These are phyloP conservation scores for Stenodema calcarata DNA, from an alignment of 2,888 invertebrate genomes.

Conservation along the genomic window DNA sequence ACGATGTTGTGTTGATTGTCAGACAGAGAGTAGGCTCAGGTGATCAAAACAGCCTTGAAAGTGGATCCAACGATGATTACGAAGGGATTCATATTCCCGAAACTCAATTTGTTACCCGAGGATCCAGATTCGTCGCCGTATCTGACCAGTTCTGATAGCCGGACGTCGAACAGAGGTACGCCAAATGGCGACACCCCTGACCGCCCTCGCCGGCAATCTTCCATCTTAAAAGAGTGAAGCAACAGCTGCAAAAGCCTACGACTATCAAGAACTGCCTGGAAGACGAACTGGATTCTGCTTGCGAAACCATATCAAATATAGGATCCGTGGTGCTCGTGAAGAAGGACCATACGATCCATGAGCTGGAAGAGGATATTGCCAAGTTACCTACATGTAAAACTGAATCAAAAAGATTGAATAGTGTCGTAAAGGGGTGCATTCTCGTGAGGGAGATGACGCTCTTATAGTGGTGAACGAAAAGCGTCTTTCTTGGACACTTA, in stretches of 20 bases:
- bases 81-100: conserved; percentile 29
- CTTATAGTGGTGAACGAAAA: no score
- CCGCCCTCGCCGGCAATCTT: background rate
- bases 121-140: background rate
- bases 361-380: background rate
- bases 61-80: conserved; percentile 11
- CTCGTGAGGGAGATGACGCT: no score
- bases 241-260: background rate
- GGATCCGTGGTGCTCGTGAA: background rate
- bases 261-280: background rate
- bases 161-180: background rate
- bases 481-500: no score
- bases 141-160: background rate
- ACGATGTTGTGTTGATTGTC: conserved; percentile 34
- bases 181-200: background rate
- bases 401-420: background rate
- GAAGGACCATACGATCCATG: background rate
- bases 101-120: conserved; percentile 17
- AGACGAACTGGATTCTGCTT: conserved; percentile 21
- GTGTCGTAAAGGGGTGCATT: background rate
- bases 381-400: background rate
- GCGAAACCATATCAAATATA: background rate
- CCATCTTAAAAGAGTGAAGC: background rate
- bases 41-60: conserved; percentile 26
- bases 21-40: background rate